A percentile compares a stretch with the other conserved stretches of the same genome.
These are phyloP conservation scores for Brachyptera risi DNA, from an alignment of 2,888 invertebrate genomes.

Conservation along the genomic window DNA sequence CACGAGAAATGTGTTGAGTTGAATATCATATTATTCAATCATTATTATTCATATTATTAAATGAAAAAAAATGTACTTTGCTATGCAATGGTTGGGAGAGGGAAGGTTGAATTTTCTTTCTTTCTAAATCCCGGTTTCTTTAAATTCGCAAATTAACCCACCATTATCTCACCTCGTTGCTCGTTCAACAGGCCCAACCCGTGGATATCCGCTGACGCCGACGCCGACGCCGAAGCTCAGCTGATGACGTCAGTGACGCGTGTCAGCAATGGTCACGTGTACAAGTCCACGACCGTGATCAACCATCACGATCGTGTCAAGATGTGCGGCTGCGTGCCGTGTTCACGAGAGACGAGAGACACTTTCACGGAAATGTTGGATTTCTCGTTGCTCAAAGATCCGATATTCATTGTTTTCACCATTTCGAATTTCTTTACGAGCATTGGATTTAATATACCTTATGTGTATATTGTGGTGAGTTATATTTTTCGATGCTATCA, in stretches of 20 bases:
- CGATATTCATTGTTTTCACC: constrained; percentile 84
- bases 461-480: constrained; percentile 71
- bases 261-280: constrained; percentile 16
- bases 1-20: too few species aligned
- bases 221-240: neutral
- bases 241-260: constrained; percentile 6
- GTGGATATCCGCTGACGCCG: constrained; percentile 1
- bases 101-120: too few species aligned
- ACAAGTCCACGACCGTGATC: neutral
- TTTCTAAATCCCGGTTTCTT: too few species aligned
- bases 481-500: too few species aligned
- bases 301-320: constrained; percentile 23
- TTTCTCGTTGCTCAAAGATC: constrained; percentile 75
- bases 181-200: neutral
- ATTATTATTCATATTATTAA: too few species aligned
- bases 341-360: constrained; percentile 65
- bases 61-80: too few species aligned
- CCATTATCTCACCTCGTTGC: neutral
- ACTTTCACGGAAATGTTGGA: constrained; percentile 80
- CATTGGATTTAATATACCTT: constrained; percentile 92
- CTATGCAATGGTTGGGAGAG: too few species aligned
- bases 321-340: constrained; percentile 48
- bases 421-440: constrained; percentile 93
- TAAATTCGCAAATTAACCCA: too few species aligned
- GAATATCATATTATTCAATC: too few species aligned